Conservation (phyloP, 2,797 vertebrate species). For the Zonotrichia albicollis region DNA sequence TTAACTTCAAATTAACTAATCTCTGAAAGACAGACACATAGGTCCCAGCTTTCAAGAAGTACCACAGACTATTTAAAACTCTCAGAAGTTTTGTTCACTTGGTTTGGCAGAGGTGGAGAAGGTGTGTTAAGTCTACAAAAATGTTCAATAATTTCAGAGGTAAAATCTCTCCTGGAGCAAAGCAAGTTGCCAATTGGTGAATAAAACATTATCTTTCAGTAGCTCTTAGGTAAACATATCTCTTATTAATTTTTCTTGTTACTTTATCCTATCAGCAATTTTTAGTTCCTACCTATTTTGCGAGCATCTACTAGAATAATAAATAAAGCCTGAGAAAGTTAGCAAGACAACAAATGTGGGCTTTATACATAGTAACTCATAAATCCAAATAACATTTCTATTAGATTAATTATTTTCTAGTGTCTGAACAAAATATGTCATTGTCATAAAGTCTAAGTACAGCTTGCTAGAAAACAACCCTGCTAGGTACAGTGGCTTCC, state of each 20-base stretch:
- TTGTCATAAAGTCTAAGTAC: background rate
- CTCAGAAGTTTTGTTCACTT: background rate
- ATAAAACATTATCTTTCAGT: background rate
- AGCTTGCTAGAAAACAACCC: background rate
- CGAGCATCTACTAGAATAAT: background rate
- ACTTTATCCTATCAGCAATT: background rate
- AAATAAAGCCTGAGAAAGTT: background rate
- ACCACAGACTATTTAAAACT: background rate
- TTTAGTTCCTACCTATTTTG: background rate
- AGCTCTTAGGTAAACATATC: background rate
- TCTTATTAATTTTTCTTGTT: background rate
- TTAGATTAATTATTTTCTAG: slow-evolving; percentile 1
- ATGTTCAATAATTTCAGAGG: background rate
- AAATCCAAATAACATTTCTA: background rate
- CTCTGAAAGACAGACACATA: background rate
- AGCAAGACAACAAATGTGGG: background rate
- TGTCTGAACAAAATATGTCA: background rate
- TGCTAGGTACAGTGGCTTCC: background rate
- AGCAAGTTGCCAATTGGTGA: background rate
- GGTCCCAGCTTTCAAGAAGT: background rate
- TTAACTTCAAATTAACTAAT: background rate
- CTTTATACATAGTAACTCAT: background rate
- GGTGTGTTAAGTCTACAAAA: background rate
- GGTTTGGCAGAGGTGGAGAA: background rate
- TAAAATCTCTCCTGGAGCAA: background rate